Base-by-base conservation (phyloP, 2,888 invertebrate genomes). In the Pseudococcus jackbeardsleyi region DNA sequence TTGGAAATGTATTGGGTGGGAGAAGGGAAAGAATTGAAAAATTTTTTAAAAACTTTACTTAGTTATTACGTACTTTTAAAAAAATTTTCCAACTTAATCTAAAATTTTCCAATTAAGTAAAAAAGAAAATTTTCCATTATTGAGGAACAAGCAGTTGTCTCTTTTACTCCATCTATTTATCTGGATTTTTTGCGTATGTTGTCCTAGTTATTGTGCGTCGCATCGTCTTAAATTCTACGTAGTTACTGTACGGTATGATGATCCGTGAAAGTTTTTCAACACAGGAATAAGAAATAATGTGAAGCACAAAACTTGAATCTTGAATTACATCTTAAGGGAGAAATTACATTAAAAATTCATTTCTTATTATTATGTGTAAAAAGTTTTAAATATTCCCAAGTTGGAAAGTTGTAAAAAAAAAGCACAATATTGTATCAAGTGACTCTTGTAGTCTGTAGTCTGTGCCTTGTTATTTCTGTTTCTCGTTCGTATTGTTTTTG, bases 311-410 rank as follows among this genome's bases (percentile, higher is more conserved):
- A 72, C 72, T 72, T 72, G 39, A 59, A 59, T 59, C n/a, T 72
- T 33, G 72, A 39, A 39, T 72, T 33, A 26, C 33, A 72, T 72
- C 72, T 72, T 72, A 33, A 33, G 72, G 72, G 72, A 33, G 33
- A 72, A 72, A 72, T 72, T 72, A 39, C 39, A 72, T 72, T 33
- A 72, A 72, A 72, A 72, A 72, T 72, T 72, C 72, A 72, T 72
- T 33, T 33, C 72, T 72, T 72, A 72, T 72, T 72, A 72, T 72
- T 72, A 33, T 12, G 33, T 72, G 39, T 72, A 72, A 72, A 72
- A 72, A 72, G 72, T 39, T 72, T 72, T 72, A 72, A 72, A 72
- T 72, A 72, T 72, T 72, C 72, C 72, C 72, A 2, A 33, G 72
- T 72, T 12, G 39, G 33, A 72, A 72, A 72, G 33, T 72, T 72